phyloP scores from a whole-genome alignment of 1,140 invertebrate genomes.

The Epicauta chinensis region DNA sequence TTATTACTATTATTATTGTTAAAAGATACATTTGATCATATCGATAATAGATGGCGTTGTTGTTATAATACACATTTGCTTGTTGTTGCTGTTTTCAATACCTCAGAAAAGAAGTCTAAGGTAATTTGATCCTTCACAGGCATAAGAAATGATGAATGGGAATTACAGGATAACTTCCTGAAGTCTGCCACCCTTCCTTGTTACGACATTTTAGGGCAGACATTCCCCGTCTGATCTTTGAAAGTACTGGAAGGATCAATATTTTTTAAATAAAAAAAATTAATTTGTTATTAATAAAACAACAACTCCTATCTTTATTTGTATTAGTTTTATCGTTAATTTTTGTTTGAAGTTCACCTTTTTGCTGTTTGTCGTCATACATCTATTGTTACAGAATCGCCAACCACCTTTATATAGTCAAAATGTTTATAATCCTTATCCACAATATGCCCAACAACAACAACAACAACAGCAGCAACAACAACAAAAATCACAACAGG shows the following conservation, averaged over 20 bases:
- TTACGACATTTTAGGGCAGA: conserved; percentile 13
- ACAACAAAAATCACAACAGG: conserved; percentile 1
- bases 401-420: conserved; percentile 31
- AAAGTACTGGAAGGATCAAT: neutral
- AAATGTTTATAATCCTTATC: conserved; percentile 26
- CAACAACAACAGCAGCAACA: conserved; percentile 18
- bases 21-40: neutral
- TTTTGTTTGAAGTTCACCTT: too few species aligned
- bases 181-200: conserved; percentile 5
- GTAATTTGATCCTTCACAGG: conserved; percentile 9
- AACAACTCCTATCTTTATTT: too few species aligned
- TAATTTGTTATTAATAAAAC: too few species aligned
- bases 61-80: neutral
- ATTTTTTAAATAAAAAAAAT: neutral
- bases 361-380: neutral
- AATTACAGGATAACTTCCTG: conserved; percentile 1
- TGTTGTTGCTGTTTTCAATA: neutral
- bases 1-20: too few species aligned
- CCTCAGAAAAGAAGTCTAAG: neutral
- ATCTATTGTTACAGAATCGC: conserved; percentile 23
- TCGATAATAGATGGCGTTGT: conserved; percentile 4
- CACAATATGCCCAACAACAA: conserved; percentile 30
- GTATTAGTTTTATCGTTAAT: too few species aligned
- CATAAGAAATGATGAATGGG: conserved; percentile 14
- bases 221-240: conserved; percentile 9